Evolutionary conservation across 2,888 invertebrate species (phyloP).

Genomic region (Erynnis tages): DNA sequence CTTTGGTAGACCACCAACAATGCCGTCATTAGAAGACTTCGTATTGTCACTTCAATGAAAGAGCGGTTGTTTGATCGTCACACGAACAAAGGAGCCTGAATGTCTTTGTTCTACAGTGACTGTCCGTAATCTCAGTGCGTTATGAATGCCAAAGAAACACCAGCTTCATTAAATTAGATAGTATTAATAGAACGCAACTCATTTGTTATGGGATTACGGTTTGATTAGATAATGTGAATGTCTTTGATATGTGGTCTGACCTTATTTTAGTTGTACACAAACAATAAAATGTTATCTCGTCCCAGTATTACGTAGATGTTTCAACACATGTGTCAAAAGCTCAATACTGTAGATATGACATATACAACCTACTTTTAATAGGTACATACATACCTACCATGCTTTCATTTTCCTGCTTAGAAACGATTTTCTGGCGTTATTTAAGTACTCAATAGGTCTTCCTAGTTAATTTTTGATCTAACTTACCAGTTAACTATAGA

Average conservation of each 20-base stretch:
- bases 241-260: conserved; percentile 28
- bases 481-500: conserved; percentile 26
- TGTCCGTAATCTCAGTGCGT: conserved; percentile 7
- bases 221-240: background rate
- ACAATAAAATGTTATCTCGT: conserved; percentile 42
- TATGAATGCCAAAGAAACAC: conserved; percentile 23
- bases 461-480: conserved; percentile 41
- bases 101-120: background rate
- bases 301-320: conserved; percentile 65
- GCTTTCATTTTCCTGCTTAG: background rate
- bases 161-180: conserved; percentile 18
- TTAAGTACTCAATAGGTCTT: conserved; percentile 45
- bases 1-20: conserved; percentile 8
- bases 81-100: conserved; percentile 1
- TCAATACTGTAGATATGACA: conserved; percentile 58
- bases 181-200: conserved; percentile 5
- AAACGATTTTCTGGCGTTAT: conserved; percentile 27
- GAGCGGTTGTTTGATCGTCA: background rate
- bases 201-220: conserved; percentile 12
- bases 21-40: background rate
- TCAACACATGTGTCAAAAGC: conserved; percentile 67
- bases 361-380: too few species aligned
- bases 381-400: conserved; percentile 24
- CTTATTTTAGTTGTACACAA: conserved; percentile 37
- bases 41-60: background rate